Base-by-base conservation (phyloP, 37 sponge, comb jelly and placozoan genomes). In the Haliclona indistincta region DNA sequence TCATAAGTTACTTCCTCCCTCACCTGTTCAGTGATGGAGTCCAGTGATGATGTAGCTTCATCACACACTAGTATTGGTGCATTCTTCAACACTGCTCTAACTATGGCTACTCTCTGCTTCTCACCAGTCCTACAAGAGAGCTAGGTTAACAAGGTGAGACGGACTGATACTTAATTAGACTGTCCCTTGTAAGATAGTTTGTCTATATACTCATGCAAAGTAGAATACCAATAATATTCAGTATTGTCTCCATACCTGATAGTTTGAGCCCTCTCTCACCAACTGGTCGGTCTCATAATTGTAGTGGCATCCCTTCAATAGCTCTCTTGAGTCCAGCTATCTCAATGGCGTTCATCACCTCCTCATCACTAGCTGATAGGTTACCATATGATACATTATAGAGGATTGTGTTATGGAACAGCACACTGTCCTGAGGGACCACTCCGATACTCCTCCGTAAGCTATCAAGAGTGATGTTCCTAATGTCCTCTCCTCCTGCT, bases 31-130 rank as follows among this genome's bases (percentile, higher is more conserved):
- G 97, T 97, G 40, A 97, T 84, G 58, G 89, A 88, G 82, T 97
- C 97, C 49, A 97, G 81, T 4, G 91, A 90, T 6, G 97, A 97
- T 3, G 97, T 97, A n/a, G 97, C 97, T 56, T 97, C 97, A 67
- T 97, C 97, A 77, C 91, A 97, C 34, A 94, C 70, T 38, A 97
- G 79, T 58, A 97, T 91, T 17, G 97, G 92, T n/a, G 97, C 72
- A 78, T 85, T 75, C 71, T 97, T 97, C 54, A 97, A 80, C 1
- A 97, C 81, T 1, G 94, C 89, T 39, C 97, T 81, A 0, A 94
- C 97, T 35, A 97, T 94, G 28, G 94, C 92, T 25, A 97, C 89
- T 30, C 97, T 54, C 79, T 97, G 97, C 75, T 97, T 97, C 76
- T 97, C 97, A 37, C 97, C 97, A 36, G n/a, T n/a, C n/a, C n/a